phyloP scores from a whole-genome alignment of 1,140 invertebrate species.

The Drosophila saltans region DNA sequence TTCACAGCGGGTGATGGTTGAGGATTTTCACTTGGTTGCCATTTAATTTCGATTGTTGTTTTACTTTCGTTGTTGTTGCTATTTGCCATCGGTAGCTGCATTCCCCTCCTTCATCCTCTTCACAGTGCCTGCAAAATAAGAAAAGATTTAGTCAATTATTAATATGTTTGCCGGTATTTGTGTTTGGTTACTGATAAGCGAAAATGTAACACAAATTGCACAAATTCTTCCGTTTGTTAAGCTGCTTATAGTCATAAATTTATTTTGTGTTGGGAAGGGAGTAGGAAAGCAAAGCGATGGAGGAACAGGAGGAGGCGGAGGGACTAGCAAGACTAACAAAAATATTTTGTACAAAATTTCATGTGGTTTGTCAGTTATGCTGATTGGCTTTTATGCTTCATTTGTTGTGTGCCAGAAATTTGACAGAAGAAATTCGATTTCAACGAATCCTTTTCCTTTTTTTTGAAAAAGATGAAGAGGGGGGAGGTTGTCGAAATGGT shows the following conservation, averaged over 20 bases:
- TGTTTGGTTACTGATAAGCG: conserved; percentile 67
- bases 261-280: conserved; percentile 16
- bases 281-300: neutral
- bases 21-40: conserved; percentile 52
- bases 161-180: conserved; percentile 56
- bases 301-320: too few species aligned
- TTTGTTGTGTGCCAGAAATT: conserved; percentile 27
- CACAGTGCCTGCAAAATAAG: conserved; percentile 56
- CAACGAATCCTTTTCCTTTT: neutral
- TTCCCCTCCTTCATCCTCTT: conserved; percentile 32
- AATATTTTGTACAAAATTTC: conserved; percentile 47
- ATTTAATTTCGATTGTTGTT: conserved; percentile 42
- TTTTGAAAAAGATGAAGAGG: neutral
- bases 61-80: conserved; percentile 27
- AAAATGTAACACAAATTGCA: conserved; percentile 57
- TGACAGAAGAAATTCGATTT: conserved; percentile 13
- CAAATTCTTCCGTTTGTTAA: conserved; percentile 72
- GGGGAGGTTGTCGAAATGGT: neutral
- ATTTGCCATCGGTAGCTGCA: conserved; percentile 37
- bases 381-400: conserved; percentile 50
- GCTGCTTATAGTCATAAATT: conserved; percentile 77
- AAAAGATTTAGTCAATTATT: conserved; percentile 59
- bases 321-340: conserved; percentile 18
- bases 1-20: conserved; percentile 23
- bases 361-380: conserved; percentile 34